Evolutionary conservation across 2,888 invertebrate genomes (phyloP), one percentile per base, ranked within the genome.

Genomic region (Vesta saturnalis): DNA sequence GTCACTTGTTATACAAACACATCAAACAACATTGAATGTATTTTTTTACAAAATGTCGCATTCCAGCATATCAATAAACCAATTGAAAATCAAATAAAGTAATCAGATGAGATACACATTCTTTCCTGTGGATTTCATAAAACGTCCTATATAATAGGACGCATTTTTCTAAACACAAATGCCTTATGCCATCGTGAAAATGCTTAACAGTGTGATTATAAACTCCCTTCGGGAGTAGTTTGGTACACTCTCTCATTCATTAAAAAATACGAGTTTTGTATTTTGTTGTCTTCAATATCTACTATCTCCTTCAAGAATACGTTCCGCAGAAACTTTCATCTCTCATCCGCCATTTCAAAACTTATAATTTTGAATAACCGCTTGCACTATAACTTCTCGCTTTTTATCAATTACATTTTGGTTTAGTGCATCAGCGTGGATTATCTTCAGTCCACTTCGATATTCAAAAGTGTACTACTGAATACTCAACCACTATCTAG

Each of bases 1-100:
- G 74, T 18, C 65, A 73, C 73, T 81, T 81, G 65, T 75, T 77
- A 71, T 79, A 80, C 52, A 76, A 62, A 60, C 79, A 79, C 18
- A 77, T 74, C 10, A 81, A 16, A 62, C 79, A 81, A 21, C 76
- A 75, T n/a, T 12, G 10, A 8, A 52, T 52, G 21, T 52, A 52
- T 19, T 52, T 52, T 14, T 57, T 35, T 14, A 35, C 0, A n/a
- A 16, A n/a, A 15, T 3, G 23, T 35, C 23, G 15, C 60, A 60
- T 39, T 60, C 15, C n/a, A 15, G 1, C 18, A 14, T 18, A 15
- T 12, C 12, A n/a, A n/a, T n/a, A n/a, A n/a, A n/a, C n/a, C n/a
- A n/a, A n/a, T n/a, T n/a, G n/a, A n/a, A n/a, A n/a, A n/a, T n/a
- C n/a, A n/a, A n/a, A n/a, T n/a, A n/a, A n/a, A n/a, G n/a, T n/a